Conservation (phyloP, 2,888 invertebrate species). For the Mythimna ferrago region DNA sequence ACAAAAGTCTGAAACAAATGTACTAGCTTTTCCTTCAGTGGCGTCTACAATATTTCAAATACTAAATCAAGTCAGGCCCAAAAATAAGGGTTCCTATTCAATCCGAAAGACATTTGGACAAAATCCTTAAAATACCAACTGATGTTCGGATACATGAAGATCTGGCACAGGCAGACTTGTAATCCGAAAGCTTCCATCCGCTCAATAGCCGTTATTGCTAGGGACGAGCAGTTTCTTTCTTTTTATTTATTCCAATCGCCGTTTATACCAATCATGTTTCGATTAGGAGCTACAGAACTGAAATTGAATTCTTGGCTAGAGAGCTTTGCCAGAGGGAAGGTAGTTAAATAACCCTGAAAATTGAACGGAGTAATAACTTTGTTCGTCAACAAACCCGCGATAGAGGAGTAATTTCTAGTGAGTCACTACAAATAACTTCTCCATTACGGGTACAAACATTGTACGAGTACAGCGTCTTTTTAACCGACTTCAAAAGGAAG, state of each 20-base stretch:
- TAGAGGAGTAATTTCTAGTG: too few species aligned
- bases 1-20: not conserved
- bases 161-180: conserved; percentile 18
- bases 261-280: conserved; percentile 18
- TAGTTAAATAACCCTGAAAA: not conserved
- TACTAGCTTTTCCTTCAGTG: not conserved
- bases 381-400: too few species aligned
- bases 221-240: conserved; percentile 1
- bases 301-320: conserved; percentile 17
- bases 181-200: conserved; percentile 9
- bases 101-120: not conserved
- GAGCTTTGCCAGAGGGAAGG: not conserved
- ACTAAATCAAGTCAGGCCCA: not conserved
- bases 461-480: too few species aligned
- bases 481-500: too few species aligned
- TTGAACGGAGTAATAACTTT: not conserved
- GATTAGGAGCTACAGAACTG: conserved; percentile 3
- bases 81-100: not conserved
- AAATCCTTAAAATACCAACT: not conserved
- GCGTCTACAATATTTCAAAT: not conserved
- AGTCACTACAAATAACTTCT: too few species aligned
- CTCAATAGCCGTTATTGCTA: conserved; percentile 14
- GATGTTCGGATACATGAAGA: conserved; percentile 8
- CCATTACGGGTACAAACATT: too few species aligned
- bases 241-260: conserved; percentile 9